These are phyloP conservation scores for Drosophila mercatorum DNA, from an alignment of 2,888 invertebrate genomes.

Conservation along the genomic window DNA sequence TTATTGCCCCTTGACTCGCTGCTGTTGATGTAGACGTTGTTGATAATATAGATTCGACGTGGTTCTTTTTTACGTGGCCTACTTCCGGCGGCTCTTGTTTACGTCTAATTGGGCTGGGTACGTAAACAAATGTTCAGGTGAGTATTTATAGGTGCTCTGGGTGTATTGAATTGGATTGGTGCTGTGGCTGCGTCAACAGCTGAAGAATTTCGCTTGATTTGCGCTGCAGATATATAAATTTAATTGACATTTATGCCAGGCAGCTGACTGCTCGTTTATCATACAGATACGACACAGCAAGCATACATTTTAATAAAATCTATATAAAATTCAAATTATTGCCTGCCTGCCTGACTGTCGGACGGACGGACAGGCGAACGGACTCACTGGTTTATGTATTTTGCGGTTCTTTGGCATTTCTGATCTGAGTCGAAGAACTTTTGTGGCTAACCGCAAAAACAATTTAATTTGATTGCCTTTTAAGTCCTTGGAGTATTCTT, in stretches of 20 bases:
- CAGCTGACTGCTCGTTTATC: slow-evolving; percentile 66
- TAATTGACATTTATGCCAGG: slow-evolving; percentile 65
- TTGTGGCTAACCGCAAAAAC: slow-evolving; percentile 66
- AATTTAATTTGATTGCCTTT: slow-evolving; percentile 77
- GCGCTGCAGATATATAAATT: slow-evolving; percentile 62
- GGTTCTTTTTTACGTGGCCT: slow-evolving; percentile 59
- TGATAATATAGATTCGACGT: slow-evolving; percentile 29
- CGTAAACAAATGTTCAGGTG: slow-evolving; percentile 74
- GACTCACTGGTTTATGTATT: slow-evolving; percentile 16
- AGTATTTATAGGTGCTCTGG: slow-evolving; percentile 58
- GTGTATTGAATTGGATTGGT: slow-evolving; percentile 27
- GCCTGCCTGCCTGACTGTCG: neutral
- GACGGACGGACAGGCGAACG: neutral
- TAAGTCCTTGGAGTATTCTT: slow-evolving; percentile 59
- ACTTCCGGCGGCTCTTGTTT: slow-evolving; percentile 74
- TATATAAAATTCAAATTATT: slow-evolving; percentile 40
- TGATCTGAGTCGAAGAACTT: slow-evolving; percentile 36
- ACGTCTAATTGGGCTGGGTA: slow-evolving; percentile 65
- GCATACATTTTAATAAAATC: slow-evolving; percentile 20
- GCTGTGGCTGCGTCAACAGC: slow-evolving; percentile 44
- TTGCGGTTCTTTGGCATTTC: slow-evolving; percentile 14
- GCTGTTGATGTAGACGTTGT: slow-evolving; percentile 21
- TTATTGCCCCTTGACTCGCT: slow-evolving; percentile 12
- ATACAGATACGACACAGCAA: slow-evolving; percentile 6
- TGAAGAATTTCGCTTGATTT: slow-evolving; percentile 52